These are phyloP conservation scores for Mercenaria mercenaria DNA, from an alignment of 1,140 invertebrate genomes.

Conservation along the genomic window DNA sequence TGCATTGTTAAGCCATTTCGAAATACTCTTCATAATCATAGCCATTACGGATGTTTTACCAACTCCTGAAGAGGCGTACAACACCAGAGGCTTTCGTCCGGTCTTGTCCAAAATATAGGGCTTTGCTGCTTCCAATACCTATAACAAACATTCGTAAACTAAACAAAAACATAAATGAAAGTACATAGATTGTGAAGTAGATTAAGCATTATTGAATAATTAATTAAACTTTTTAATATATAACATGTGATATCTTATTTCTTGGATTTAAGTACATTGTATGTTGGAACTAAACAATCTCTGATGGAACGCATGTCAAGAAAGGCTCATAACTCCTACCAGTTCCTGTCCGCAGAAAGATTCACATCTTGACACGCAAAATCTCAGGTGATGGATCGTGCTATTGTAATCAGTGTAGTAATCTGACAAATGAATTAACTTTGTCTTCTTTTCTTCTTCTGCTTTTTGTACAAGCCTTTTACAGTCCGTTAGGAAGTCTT, in stretches of 20 bases:
- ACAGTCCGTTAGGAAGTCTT: slow-evolving; percentile 73
- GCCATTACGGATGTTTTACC: slow-evolving; percentile 81
- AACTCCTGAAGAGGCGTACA: slow-evolving; percentile 76
- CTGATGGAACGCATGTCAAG: too few species aligned
- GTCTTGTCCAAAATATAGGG: slow-evolving; percentile 70
- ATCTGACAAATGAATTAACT: slow-evolving; percentile 68
- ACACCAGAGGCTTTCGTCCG: slow-evolving; percentile 73
- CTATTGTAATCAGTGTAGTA: slow-evolving; percentile 88
- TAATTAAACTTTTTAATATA: too few species aligned
- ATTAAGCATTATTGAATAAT: too few species aligned
- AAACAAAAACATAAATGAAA: too few species aligned
- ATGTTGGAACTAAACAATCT: too few species aligned
- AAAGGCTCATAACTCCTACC: slow-evolving; percentile 42
- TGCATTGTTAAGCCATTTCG: slow-evolving; percentile 70
- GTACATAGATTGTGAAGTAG: too few species aligned
- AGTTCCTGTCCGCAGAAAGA: slow-evolving; percentile 68
- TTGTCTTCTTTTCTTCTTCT: slow-evolving; percentile 27
- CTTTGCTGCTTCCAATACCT: slow-evolving; percentile 70
- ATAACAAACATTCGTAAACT: slow-evolving; percentile 34
- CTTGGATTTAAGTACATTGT: too few species aligned
- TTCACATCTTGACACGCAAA: slow-evolving; percentile 93
- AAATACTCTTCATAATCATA: slow-evolving; percentile 72
- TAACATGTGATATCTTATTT: too few species aligned
- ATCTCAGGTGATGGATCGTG: slow-evolving; percentile 97
- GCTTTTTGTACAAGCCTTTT: slow-evolving; percentile 72